Evolutionary conservation across 2,797 vertebrate genomes (phyloP), one percentile per base, ranked within the genome.

Genomic region (Catostomus latipinnis): DNA sequence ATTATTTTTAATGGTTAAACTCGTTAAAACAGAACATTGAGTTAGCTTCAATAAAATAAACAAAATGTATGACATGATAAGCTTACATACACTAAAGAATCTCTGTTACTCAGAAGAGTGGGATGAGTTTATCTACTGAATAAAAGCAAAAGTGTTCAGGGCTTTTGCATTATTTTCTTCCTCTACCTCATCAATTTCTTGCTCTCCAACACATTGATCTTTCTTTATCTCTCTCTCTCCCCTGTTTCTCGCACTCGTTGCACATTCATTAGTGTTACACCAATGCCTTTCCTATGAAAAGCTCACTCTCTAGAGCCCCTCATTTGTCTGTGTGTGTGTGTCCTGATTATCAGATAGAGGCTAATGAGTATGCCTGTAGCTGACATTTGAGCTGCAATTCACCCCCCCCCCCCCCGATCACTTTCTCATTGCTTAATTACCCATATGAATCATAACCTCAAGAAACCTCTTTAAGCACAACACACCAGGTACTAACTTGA

Each of bases 331-430:
- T n/a, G 6, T 70, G 8, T 77, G 63, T 56, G 56, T 79, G 14
- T 69, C 75, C 67, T 76, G 57, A 74, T 79, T 76, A 83, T 79
- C 18, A 71, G 63, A 78, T 83, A 72, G 65, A 53, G 63, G 74
- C 60, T 81, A 80, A 82, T 82, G 78, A 76, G 66, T 70, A 72
- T 63, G 77, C 83, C 80, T 68, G 63, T 16, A 78, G 83, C 60
- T 73, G 72, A 68, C 62, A 61, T 80, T 70, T 73, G 56, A 68
- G 69, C 16, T 53, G 43, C 63, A 13, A 81, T 83, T 73, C 57
- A 71, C 62, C 67, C 58, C 12, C 77, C 43, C 46, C 14, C 11
- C 14, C 18, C 14, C 18, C 16, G 46, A 13, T n/a, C 5, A 14
- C 49, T 76, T 63, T 69, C 49, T 53, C 34, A 6, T 62, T 66